Percentiles rank a stretch among this genome's conserved stretches.
phyloP scores from a whole-genome alignment of 2,797 vertebrate species.

The Macrochelys suwanniensis region DNA sequence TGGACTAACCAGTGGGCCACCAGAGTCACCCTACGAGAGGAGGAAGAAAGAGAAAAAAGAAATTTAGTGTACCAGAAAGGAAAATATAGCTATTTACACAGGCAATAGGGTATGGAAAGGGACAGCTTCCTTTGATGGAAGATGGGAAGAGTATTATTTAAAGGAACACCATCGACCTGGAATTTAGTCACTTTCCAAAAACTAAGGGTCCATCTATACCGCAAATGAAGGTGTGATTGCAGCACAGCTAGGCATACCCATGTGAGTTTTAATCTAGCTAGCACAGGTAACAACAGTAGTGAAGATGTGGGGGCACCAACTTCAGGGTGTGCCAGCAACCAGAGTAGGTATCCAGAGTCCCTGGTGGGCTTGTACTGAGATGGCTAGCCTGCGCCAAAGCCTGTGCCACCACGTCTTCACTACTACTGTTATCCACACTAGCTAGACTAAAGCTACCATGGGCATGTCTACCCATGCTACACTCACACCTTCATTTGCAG shows the following conservation, averaged over 20 bases:
- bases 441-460: not conserved
- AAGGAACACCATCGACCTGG: not conserved
- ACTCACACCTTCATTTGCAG: not conserved
- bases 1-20: slow-evolving; percentile 81
- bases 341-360: not conserved
- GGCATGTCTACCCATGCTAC: no score
- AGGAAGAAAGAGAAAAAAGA: not conserved
- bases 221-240: not conserved
- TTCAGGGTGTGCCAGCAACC: not conserved
- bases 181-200: not conserved
- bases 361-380: not conserved
- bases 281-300: not conserved
- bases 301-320: not conserved
- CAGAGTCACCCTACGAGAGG: slow-evolving; percentile 82
- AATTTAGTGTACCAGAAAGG: not conserved
- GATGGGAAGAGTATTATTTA: not conserved
- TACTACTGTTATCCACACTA: not conserved
- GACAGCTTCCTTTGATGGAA: not conserved
- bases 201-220: not conserved
- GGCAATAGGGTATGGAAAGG: not conserved
- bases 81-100: not conserved
- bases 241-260: not conserved
- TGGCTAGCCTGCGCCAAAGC: not conserved
- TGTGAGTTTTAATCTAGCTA: not conserved
- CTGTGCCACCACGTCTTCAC: not conserved